Conservation (phyloP, 92 coral and sea anemone species). For the Meandrina meandrites region DNA sequence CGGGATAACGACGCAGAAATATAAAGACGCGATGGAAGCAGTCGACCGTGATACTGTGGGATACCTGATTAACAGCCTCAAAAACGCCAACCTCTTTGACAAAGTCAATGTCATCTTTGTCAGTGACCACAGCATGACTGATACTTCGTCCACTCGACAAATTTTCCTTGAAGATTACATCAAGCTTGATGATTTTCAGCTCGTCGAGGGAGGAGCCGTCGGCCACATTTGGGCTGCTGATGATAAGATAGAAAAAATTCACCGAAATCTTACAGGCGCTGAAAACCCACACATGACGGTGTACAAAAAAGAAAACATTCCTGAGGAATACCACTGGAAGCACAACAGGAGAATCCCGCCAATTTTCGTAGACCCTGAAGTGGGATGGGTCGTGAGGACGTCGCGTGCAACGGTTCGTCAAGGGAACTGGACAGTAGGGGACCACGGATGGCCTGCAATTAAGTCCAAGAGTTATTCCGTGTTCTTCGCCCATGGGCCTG, state of each 20-base stretch:
- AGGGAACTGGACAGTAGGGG: slow-evolving; percentile 58
- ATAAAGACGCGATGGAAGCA: slow-evolving; percentile 57
- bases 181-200: slow-evolving; percentile 44
- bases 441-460: slow-evolving; percentile 63
- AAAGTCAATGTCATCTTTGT: slow-evolving; percentile 77
- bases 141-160: slow-evolving; percentile 64
- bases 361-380: slow-evolving; percentile 71
- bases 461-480: slow-evolving; percentile 65
- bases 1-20: slow-evolving; percentile 64
- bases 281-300: slow-evolving; percentile 66
- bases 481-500: slow-evolving; percentile 94
- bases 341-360: slow-evolving; percentile 89
- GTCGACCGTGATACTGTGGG: slow-evolving; percentile 86
- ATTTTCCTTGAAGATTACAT: slow-evolving; percentile 75
- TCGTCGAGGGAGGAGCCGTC: slow-evolving; percentile 60
- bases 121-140: slow-evolving; percentile 91
- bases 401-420: slow-evolving; percentile 26
- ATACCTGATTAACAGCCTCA: slow-evolving; percentile 72
- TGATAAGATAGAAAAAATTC: slow-evolving; percentile 71
- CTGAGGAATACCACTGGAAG: slow-evolving; percentile 77
- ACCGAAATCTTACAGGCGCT: slow-evolving; percentile 65
- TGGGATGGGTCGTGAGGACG: slow-evolving; percentile 70
- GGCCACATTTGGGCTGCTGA: slow-evolving; percentile 76
- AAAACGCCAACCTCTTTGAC: slow-evolving; percentile 67
- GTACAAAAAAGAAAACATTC: slow-evolving; percentile 77